Conservation (phyloP, 1,140 invertebrate species). For the Lethrus apterus region DNA sequence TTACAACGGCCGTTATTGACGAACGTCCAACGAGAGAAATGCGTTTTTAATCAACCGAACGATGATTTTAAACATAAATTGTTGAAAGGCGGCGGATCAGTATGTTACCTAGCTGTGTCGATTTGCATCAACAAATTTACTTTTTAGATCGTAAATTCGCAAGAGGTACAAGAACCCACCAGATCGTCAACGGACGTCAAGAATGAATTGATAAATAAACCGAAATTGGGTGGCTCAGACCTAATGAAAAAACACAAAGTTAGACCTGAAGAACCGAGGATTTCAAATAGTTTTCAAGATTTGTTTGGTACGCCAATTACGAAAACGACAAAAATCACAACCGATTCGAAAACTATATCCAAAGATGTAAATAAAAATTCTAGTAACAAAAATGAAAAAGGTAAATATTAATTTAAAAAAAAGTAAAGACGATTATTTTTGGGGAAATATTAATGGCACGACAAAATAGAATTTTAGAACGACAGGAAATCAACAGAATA, state of each 20-base stretch:
- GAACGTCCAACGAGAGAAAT: conserved; percentile 67
- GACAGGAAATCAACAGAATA: no score
- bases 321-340: conserved; percentile 58
- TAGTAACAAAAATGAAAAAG: conserved; percentile 47
- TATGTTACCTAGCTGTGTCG: conserved; percentile 18
- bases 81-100: conserved; percentile 75
- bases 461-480: no score
- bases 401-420: conserved; percentile 50
- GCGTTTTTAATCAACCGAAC: conserved; percentile 68
- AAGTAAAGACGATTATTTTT: no score
- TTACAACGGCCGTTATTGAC: conserved; percentile 62
- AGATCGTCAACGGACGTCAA: conserved; percentile 30
- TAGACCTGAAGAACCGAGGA: conserved; percentile 53
- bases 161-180: conserved; percentile 18
- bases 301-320: conserved; percentile 74
- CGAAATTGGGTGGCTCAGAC: conserved; percentile 54
- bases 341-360: conserved; percentile 49
- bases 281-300: conserved; percentile 59
- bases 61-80: conserved; percentile 85
- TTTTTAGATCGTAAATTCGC: conserved; percentile 28
- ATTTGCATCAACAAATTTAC: background rate
- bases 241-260: conserved; percentile 56
- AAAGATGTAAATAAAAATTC: conserved; percentile 26
- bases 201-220: conserved; percentile 55
- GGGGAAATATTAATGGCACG: no score